phyloP scores from a whole-genome alignment of 2,113 vertebrate species.

The Sardina pilchardus region DNA sequence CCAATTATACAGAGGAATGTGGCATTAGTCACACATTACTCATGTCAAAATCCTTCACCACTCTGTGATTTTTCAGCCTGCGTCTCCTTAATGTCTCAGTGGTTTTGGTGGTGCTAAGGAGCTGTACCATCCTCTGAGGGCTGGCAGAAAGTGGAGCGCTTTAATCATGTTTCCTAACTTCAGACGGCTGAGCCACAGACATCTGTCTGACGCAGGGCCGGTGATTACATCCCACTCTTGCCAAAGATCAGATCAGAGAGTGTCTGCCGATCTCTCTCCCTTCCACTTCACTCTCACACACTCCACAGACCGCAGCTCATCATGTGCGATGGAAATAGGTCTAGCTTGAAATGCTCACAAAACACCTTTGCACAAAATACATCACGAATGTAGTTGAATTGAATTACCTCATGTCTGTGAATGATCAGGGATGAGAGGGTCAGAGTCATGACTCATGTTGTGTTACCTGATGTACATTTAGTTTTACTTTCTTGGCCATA shows the following conservation, averaged over 20 bases:
- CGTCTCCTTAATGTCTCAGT: not conserved
- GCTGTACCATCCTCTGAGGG: conserved; percentile 66
- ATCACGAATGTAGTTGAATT: not conserved
- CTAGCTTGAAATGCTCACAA: not conserved
- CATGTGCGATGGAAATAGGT: no score
- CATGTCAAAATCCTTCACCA: conserved; percentile 33
- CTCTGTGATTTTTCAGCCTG: conserved; percentile 7
- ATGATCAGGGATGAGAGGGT: not conserved
- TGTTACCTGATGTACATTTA: not conserved
- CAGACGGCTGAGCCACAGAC: conserved; percentile 58
- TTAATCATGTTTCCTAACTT: conserved; percentile 71
- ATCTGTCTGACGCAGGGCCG: conserved; percentile 50
- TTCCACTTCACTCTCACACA: not conserved
- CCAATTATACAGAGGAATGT: not conserved
- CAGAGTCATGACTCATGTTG: no score
- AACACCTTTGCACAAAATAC: not conserved
- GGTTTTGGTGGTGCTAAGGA: conserved; percentile 47
- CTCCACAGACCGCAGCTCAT: not conserved
- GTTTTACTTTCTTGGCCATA: not conserved
- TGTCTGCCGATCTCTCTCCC: conserved; percentile 9
- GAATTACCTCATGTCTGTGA: not conserved
- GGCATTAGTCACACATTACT: conserved; percentile 40
- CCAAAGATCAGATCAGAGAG: conserved; percentile 50
- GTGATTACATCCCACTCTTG: conserved; percentile 53
- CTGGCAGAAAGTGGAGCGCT: conserved; percentile 66